Base-by-base conservation (phyloP, 2,113 vertebrate species). In the Tragelaphus scriptus region DNA sequence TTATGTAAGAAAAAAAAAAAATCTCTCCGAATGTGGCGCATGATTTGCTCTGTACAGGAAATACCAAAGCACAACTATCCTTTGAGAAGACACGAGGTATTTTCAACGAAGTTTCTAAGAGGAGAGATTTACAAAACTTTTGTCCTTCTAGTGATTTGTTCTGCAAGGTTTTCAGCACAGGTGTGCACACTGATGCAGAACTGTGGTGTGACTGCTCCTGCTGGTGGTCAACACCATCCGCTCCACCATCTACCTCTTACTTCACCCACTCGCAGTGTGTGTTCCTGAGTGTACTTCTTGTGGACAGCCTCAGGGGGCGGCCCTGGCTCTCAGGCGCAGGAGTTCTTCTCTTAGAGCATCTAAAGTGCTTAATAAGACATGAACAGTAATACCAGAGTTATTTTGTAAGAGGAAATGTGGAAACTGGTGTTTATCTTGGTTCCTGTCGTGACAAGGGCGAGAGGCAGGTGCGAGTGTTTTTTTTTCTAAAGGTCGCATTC, bases 321-420 rank as follows among this genome's bases (percentile, higher is more conserved):
- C 71, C 10, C 85, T 49, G 63, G 28, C 63, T 19, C 58, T 49
- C 61, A 14, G 49, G 63, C 15, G 2, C 47, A 1, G 77, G 65
- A 97, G n/a, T 32, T 32, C 7, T 23, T 71, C 84, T 94, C 86
- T 79, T 47, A 84, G 90, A 77, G 63, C n/a, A 28, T 32, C 56
- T 53, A 90, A 63, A 25, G 81, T 49, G 65, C 25, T 80, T 85
- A 71, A 21, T 32, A 23, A 95, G 96, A 16, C 58, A 36, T 86
- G 91, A 94, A 89, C 32, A 44, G 36, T 94, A 79, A 92, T 59
- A 32, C 71, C 56, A 32, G n/a, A 85, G 47, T 96, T 75, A 84
- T 77, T 97, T 91, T 26, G 53, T 92, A 95, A 91, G 40, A 97
- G 89, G 92, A 96, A 96, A 91, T 92, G 61, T 97, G 85, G 36